Evolutionary conservation across 2,888 invertebrate species (phyloP).

Genomic region (Meta bourneti): DNA sequence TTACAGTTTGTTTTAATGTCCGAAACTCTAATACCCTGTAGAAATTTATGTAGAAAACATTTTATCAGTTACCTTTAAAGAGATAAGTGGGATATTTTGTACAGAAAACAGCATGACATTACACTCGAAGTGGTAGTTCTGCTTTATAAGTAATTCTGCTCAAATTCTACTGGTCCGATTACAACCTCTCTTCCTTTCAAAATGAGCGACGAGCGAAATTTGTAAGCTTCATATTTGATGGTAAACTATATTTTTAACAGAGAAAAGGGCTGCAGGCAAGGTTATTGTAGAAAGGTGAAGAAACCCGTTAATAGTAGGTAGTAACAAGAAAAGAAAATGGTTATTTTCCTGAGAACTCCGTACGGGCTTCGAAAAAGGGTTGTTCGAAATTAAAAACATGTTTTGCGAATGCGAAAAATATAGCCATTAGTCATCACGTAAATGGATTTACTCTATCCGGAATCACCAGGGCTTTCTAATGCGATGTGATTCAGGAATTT

Average conservation of each 20-base stretch:
- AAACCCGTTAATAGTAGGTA: conserved; percentile 58
- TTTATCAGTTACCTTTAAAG: too few relatives aligned
- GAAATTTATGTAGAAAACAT: too few relatives aligned
- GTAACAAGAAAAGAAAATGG: conserved; percentile 20
- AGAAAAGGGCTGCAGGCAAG: conserved; percentile 23
- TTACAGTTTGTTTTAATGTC: too few relatives aligned
- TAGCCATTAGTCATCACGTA: background rate
- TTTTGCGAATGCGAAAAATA: background rate
- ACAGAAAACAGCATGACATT: too few relatives aligned
- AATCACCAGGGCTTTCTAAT: background rate
- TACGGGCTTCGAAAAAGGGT: background rate
- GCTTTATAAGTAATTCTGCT: background rate
- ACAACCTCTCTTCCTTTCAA: background rate
- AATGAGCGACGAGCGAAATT: background rate
- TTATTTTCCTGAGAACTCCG: background rate
- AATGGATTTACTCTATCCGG: background rate
- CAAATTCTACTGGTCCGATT: background rate
- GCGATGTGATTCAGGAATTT: too few relatives aligned
- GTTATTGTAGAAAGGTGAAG: conserved; percentile 12
- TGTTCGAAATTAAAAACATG: background rate
- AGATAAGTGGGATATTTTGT: too few relatives aligned
- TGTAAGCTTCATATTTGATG: background rate
- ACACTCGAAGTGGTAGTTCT: too few relatives aligned
- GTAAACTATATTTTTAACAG: background rate
- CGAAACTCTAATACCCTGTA: too few relatives aligned